Percentiles rank a stretch among this genome's conserved stretches.
phyloP scores from a whole-genome alignment of 2,113 vertebrate species.

The Hippolais icterina region DNA sequence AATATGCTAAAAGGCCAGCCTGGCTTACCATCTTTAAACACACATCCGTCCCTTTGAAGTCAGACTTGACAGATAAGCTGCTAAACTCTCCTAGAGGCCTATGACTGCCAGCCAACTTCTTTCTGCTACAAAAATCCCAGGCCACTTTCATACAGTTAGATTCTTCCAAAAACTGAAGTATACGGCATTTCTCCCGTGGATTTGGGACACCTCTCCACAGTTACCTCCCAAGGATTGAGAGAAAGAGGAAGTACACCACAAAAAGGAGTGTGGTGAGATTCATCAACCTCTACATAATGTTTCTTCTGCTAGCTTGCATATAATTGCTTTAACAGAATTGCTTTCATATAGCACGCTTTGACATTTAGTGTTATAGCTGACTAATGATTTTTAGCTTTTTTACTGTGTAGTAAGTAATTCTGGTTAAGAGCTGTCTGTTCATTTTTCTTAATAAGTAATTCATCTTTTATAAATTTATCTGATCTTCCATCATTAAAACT shows the following conservation, averaged over 20 bases:
- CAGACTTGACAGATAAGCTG: background rate
- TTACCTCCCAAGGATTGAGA: background rate
- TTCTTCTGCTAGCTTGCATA: background rate
- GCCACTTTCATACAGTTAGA: background rate
- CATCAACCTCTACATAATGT: background rate
- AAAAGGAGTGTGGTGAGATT: background rate
- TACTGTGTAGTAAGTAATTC: background rate
- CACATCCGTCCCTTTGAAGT: background rate
- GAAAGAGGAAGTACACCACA: background rate
- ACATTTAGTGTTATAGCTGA: background rate
- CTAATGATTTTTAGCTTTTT: background rate
- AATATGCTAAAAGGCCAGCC: background rate
- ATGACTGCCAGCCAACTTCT: background rate
- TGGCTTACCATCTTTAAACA: background rate
- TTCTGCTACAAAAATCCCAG: background rate
- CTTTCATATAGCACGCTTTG: background rate
- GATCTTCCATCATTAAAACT: background rate
- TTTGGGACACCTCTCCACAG: background rate
- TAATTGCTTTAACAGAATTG: background rate
- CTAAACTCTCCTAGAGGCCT: background rate
- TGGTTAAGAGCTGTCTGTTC: background rate
- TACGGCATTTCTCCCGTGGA: rapidly evolving
- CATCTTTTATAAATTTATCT: background rate
- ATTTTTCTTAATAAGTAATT: background rate
- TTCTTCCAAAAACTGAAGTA: background rate